These are phyloP conservation scores for Cosmia pyralina DNA, from an alignment of 2,888 invertebrate species.

Conservation along the genomic window DNA sequence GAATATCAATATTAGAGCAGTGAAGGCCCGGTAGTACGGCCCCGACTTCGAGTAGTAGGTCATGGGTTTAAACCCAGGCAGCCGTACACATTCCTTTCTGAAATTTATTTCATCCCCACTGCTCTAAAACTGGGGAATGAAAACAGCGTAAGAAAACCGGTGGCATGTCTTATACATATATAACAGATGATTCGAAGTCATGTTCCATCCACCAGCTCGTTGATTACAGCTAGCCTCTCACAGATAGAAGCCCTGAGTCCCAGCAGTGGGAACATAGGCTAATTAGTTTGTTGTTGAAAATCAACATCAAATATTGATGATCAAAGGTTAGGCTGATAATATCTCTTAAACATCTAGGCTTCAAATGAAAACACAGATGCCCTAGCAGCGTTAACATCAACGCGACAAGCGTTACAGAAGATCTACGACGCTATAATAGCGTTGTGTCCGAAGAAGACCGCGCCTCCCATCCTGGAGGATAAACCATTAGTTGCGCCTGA, in stretches of 20 bases:
- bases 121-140: neutral
- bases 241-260: too few relatives aligned
- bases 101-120: neutral
- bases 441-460: constrained; percentile 90
- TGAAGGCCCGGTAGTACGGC: neutral
- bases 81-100: neutral
- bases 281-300: neutral
- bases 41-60: neutral
- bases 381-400: constrained; percentile 89
- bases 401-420: constrained; percentile 91
- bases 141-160: neutral
- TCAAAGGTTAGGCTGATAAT: neutral
- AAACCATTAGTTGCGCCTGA: constrained; percentile 80
- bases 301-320: neutral
- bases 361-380: constrained; percentile 91
- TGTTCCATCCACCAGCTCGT: neutral
- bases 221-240: too few relatives aligned
- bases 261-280: neutral
- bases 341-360: constrained; percentile 72
- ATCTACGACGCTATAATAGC: constrained; percentile 91
- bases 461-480: constrained; percentile 90
- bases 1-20: neutral
- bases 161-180: neutral
- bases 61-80: neutral
- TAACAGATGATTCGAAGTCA: neutral